These are phyloP conservation scores for Ernsta delagoae DNA, from an alignment of 2,888 invertebrate species.

Conservation along the genomic window DNA sequence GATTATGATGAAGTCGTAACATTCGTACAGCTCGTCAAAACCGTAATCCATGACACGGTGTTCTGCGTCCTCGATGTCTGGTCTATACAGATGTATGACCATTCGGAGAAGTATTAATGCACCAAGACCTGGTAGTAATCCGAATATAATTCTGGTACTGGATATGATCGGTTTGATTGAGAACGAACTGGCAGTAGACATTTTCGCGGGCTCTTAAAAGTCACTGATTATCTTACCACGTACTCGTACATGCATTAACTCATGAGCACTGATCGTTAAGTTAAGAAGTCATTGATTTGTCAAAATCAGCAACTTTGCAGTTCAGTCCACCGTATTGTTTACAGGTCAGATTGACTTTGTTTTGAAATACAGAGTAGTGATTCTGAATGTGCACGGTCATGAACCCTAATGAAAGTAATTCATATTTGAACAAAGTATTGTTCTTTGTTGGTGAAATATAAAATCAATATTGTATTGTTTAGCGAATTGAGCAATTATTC, in stretches of 20 bases:
- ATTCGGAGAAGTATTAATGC: slow-evolving; percentile 87
- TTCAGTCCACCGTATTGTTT: slow-evolving; percentile 49
- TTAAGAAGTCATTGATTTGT: slow-evolving; percentile 49
- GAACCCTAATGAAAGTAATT: slow-evolving; percentile 8
- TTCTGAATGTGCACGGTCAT: slow-evolving; percentile 19
- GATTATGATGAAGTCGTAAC: slow-evolving; percentile 92
- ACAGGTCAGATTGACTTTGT: slow-evolving; percentile 48
- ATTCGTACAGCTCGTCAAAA: slow-evolving; percentile 79
- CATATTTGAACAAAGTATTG: slow-evolving; percentile 1
- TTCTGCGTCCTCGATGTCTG: slow-evolving; percentile 89
- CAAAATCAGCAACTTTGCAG: slow-evolving; percentile 43
- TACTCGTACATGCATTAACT: neutral
- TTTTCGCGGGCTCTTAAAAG: slow-evolving; percentile 39
- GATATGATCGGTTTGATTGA: slow-evolving; percentile 78
- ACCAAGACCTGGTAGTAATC: slow-evolving; percentile 87
- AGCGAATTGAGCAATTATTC: too few relatives aligned
- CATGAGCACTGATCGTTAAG: slow-evolving; percentile 18
- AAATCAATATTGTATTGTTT: neutral
- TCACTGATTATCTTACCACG: slow-evolving; percentile 11
- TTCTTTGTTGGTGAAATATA: slow-evolving; percentile 5
- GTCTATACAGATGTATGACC: slow-evolving; percentile 86
- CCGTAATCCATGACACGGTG: slow-evolving; percentile 85
- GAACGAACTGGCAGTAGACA: slow-evolving; percentile 55
- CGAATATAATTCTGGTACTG: slow-evolving; percentile 86
- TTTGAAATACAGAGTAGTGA: slow-evolving; percentile 52